A percentile compares a stretch with the other conserved stretches of the same genome.
Conservation (phyloP, 2,797 vertebrate species). For the Scleropages formosus region DNA sequence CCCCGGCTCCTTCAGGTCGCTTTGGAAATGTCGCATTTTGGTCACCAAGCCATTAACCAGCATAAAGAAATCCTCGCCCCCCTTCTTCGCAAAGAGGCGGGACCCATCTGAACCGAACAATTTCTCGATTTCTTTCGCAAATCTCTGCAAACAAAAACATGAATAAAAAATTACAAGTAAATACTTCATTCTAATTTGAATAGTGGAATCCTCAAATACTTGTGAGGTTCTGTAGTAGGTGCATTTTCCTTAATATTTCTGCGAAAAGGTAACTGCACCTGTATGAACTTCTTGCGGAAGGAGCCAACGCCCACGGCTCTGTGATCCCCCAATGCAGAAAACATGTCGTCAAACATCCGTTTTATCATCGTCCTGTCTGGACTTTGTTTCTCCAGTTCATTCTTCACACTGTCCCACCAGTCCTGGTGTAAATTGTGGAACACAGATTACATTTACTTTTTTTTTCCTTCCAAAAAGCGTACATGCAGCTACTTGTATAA, state of each 20-base stretch:
- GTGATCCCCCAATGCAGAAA: slow-evolving; percentile 64
- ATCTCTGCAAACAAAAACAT: slow-evolving; percentile 55
- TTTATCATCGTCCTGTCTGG: slow-evolving; percentile 70
- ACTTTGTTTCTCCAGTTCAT: slow-evolving; percentile 67
- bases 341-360: slow-evolving; percentile 76
- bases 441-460: too few relatives aligned
- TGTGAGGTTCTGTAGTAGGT: too few relatives aligned
- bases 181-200: too few relatives aligned
- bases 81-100: slow-evolving; percentile 71
- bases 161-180: slow-evolving; percentile 14
- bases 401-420: slow-evolving; percentile 78
- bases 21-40: slow-evolving; percentile 64
- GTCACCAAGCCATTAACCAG: slow-evolving; percentile 40
- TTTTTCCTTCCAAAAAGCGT: too few relatives aligned
- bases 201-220: too few relatives aligned
- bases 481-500: background rate
- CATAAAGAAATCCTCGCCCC: slow-evolving; percentile 48
- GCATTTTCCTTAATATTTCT: too few relatives aligned
- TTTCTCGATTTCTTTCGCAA: slow-evolving; percentile 75
- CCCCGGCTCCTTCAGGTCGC: slow-evolving; percentile 80
- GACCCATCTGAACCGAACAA: slow-evolving; percentile 75
- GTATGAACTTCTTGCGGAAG: slow-evolving; percentile 79
- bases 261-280: slow-evolving; percentile 62
- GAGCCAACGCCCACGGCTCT: slow-evolving; percentile 64
- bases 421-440: slow-evolving; percentile 68